phyloP scores from a whole-genome alignment of 2,113 vertebrate genomes.

The Pungitius pungitius region DNA sequence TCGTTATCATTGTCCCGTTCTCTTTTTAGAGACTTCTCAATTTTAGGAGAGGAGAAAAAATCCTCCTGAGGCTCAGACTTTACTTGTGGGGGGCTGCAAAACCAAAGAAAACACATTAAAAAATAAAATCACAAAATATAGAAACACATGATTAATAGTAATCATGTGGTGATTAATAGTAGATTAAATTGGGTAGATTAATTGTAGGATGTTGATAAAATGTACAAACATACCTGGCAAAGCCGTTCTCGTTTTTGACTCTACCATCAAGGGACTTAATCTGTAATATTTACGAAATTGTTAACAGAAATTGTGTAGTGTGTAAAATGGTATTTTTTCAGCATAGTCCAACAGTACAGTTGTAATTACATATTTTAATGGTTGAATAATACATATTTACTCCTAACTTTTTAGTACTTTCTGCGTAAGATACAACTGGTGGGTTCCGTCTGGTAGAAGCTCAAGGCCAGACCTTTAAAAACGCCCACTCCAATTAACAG shows the following conservation, averaged over 20 bases:
- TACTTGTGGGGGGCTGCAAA: conserved; percentile 85
- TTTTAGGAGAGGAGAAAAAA: conserved; percentile 86
- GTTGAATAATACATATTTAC: neutral
- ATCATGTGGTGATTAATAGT: too few species aligned
- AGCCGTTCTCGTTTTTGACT: conserved; percentile 96
- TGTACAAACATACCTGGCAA: conserved; percentile 86
- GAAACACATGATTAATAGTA: neutral
- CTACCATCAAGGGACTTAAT: conserved; percentile 82
- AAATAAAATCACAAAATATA: neutral
- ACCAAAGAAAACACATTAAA: neutral
- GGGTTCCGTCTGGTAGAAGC: neutral
- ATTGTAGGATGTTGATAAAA: neutral
- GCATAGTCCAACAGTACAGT: neutral
- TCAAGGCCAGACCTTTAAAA: neutral
- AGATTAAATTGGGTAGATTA: neutral
- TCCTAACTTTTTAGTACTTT: neutral
- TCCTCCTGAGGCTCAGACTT: conserved; percentile 91
- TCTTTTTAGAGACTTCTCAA: conserved; percentile 89
- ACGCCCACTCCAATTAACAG: neutral
- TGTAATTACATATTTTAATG: neutral
- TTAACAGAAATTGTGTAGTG: neutral
- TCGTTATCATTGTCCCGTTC: conserved; percentile 88
- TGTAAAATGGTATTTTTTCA: neutral
- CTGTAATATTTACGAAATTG: conserved; percentile 37
- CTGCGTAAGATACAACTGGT: neutral